Evolutionary conservation across 2,113 vertebrate species (phyloP), one percentile per base, ranked within the genome.

Genomic region (Gymnorhina tibicen): DNA sequence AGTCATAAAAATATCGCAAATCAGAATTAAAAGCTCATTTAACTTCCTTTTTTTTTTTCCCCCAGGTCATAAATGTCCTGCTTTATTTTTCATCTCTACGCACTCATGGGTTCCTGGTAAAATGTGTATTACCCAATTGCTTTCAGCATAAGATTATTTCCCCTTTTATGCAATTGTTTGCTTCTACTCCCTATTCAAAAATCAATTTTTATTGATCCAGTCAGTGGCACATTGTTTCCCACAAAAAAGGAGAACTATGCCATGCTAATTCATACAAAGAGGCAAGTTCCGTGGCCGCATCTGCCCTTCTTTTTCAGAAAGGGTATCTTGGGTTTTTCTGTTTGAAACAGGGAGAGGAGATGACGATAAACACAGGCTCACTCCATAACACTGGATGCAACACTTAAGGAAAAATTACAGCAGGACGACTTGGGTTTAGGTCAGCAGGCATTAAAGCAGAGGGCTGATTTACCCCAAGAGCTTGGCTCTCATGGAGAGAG

Each of bases 151-250:
- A 94, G 47, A 87, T 79, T 90, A 92, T 95, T 93, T 75, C 84
- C 87, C 44, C 24, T 77, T 91, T 96, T 95, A 97, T 78, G 81
- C 66, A 95, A 95, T 94, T 98, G 91, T 95, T 97, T 91, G 69
- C 52, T 91, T 69, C 58, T 72, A 35, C 58, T 97, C 59, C 91
- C 80, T 94, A 87, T 93, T 93, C 95, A 95, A 75, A 95, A 95
- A 95, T 97, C 93, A 94, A 97, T 96, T 91, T 95, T 81, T 75
- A 91, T 95, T 60, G 85, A 97, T 95, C 70, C 66, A 79, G 73
- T 64, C 56, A 30, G 89, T 44, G 63, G 85, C 86, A 95, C 64
- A 68, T 42, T 94, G 88, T 92, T 64, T 91, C 88, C 78, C 94
- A 92, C 59, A 74, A 93, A 94, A 86, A 88, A 90, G 47, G 49